A percentile compares a stretch with the other conserved stretches of the same genome.
Conservation (phyloP, 2,113 vertebrate species). For the Collichthys lucidus region DNA sequence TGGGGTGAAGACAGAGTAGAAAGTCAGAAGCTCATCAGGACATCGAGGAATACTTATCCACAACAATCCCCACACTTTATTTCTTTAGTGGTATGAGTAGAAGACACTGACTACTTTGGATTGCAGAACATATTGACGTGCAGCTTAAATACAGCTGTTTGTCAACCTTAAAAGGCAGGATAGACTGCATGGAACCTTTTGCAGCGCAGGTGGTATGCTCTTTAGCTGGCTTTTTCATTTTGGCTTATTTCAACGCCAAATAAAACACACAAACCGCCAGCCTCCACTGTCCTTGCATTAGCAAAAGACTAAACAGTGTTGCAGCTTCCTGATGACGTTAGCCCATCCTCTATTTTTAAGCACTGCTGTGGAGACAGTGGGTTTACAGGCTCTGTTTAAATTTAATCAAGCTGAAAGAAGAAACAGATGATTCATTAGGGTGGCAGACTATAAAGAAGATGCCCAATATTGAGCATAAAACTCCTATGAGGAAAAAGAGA, state of each 20-base stretch:
- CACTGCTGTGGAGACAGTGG: conserved; percentile 44
- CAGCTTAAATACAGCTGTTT: conserved; percentile 26
- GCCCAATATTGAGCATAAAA: not conserved
- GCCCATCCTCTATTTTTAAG: conserved; percentile 52
- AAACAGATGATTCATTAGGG: conserved; percentile 49
- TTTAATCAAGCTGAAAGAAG: conserved; percentile 52
- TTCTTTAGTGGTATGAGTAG: conserved; percentile 1
- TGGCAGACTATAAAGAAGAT: conserved; percentile 30
- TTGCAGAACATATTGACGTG: not conserved
- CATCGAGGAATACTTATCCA: conserved; percentile 24
- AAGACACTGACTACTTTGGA: not conserved
- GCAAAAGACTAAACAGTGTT: conserved; percentile 54
- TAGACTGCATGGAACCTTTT: not conserved
- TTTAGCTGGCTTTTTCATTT: conserved; percentile 24
- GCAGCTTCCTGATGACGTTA: conserved; percentile 32
- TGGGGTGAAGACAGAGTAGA: conserved; percentile 9
- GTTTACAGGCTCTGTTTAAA: conserved; percentile 45
- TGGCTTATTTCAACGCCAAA: conserved; percentile 23
- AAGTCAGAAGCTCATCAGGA: conserved; percentile 22
- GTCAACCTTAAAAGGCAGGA: conserved; percentile 1
- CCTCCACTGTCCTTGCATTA: conserved; percentile 20
- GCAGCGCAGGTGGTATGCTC: conserved; percentile 38
- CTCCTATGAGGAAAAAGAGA: not conserved
- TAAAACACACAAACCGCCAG: conserved; percentile 35
- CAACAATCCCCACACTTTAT: conserved; percentile 36